Base-by-base conservation (phyloP, 2,888 invertebrate species). In the Adelphocoris suturalis region DNA sequence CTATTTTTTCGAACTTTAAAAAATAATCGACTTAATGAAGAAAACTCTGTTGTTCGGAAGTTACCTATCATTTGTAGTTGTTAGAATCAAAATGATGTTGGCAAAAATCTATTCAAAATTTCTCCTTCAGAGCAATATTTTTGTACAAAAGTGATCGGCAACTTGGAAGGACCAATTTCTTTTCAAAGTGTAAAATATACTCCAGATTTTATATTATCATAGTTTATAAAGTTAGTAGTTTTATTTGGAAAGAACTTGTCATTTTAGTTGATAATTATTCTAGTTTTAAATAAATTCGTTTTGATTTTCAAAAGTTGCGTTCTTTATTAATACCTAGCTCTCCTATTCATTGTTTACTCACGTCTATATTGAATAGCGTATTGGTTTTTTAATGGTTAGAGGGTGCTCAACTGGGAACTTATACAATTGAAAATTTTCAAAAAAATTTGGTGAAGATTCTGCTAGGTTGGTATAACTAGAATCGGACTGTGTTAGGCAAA, bases 101-200 rank as follows among this genome's bases (percentile, higher is more conserved):
- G 68, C 68, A 23, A 27, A 68, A 23, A 3, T 52, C 5, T 68
- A 23, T 68, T 68, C 68, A 23, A 68, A 68, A 68, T 68, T 19
- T 27, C 68, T 68, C 68, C 68, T 68, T 68, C 68, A 68, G 68
- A 68, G 68, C 23, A 23, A 23, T 68, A 68, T 68, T 68, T 68
- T 68, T 68, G 68, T 68, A 68, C 23, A 9, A 23, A 68, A 68
- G 68, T 68, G 68, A 68, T 68, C 19, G 23, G 27, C 68, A 68
- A 68, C 68, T 23, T 68, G 68, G 68, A 23, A 68, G 68, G 68
- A 68, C 68, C 68, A 68, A 68, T 68, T 68, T 23, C 4, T 23
- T 68, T 68, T 61, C 19, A 19, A 61, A 19, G 11, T 19, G 23
- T 23, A 11, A 14, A 14, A 3, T 68, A 23, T 68, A 68, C 19